These are phyloP conservation scores for Kryphioiulus occultus DNA, from an alignment of 2,888 invertebrate genomes.

Conservation along the genomic window DNA sequence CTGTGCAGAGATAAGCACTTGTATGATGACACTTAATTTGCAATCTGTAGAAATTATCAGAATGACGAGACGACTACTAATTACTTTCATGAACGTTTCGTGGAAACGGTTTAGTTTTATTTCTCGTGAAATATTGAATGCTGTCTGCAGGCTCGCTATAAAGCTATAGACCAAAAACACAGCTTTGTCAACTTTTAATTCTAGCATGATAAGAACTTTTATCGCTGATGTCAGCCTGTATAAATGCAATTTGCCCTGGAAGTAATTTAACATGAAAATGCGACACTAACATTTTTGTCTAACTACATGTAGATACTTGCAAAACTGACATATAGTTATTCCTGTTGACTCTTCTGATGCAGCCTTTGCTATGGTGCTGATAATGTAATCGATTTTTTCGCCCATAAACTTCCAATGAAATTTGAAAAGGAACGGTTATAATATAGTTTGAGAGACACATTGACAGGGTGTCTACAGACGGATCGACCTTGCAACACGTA, in stretches of 20 bases:
- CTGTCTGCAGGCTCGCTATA: background rate
- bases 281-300: too few species aligned
- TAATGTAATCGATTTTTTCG: too few species aligned
- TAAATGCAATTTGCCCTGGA: background rate
- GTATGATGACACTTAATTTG: conserved; percentile 39
- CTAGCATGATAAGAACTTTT: conserved; percentile 7
- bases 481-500: too few species aligned
- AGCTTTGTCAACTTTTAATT: background rate
- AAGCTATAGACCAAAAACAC: background rate
- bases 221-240: background rate
- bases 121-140: conserved; percentile 31
- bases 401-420: too few species aligned
- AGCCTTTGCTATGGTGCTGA: too few species aligned
- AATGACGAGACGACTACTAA: conserved; percentile 44
- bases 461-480: too few species aligned
- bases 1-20: conserved; percentile 27
- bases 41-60: conserved; percentile 39
- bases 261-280: too few species aligned
- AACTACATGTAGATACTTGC: too few species aligned
- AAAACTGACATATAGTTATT: too few species aligned
- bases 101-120: conserved; percentile 6
- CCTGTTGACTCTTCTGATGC: too few species aligned
- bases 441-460: too few species aligned
- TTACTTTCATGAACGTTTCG: conserved; percentile 3
- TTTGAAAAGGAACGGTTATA: too few species aligned